Evolutionary conservation across 2,113 vertebrate species (phyloP).

Genomic region (Rhinoptilus africanus): DNA sequence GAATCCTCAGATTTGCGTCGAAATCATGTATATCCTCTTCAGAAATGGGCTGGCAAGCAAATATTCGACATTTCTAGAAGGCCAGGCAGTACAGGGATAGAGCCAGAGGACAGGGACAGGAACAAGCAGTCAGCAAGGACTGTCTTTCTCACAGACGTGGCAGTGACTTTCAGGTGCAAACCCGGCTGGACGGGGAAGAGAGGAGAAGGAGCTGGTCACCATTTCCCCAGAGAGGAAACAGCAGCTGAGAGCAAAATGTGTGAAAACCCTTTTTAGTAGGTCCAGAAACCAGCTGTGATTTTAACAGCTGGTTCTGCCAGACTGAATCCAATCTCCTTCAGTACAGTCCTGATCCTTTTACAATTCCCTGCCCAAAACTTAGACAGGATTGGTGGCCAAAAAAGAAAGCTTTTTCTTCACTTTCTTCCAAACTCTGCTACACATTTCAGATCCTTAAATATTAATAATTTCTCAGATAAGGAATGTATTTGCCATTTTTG

Average conservation of each 20-base stretch:
- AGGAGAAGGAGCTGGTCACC: background rate
- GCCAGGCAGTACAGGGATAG: background rate
- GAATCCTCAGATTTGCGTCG: background rate
- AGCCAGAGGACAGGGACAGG: background rate
- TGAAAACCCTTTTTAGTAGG: background rate
- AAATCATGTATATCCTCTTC: background rate
- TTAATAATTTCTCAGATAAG: background rate
- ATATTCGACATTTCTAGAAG: background rate
- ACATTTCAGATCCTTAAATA: background rate
- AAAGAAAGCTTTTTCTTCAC: background rate
- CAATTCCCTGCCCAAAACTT: background rate
- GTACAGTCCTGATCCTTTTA: background rate
- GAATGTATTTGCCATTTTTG: background rate
- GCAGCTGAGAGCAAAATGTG: background rate
- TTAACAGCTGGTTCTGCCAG: background rate
- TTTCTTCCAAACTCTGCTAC: background rate
- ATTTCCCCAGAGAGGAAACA: background rate
- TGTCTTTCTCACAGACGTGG: background rate
- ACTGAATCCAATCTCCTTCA: background rate
- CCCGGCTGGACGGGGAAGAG: background rate
- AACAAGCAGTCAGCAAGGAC: background rate
- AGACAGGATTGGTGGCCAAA: background rate
- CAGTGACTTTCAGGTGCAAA: background rate
- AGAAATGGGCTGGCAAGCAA: background rate
- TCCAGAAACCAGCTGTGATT: background rate